phyloP scores from a whole-genome alignment of 2,888 invertebrate genomes.

The Euclidia mi region DNA sequence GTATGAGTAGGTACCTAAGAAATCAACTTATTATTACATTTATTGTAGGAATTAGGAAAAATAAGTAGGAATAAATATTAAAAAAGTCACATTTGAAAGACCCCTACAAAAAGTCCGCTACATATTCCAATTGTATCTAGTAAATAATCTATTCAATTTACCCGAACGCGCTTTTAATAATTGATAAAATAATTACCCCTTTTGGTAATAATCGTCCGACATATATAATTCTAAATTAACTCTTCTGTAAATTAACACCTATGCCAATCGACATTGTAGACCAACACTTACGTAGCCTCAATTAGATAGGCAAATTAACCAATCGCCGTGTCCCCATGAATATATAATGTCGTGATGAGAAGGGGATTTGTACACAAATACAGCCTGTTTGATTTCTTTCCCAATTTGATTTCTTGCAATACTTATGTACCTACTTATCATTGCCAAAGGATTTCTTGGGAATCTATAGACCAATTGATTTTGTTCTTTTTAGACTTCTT shows the following conservation, averaged over 20 bases:
- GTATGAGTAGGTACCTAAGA: no score
- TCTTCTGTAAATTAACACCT: conserved; percentile 57
- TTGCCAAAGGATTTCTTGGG: no score
- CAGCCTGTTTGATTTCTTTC: conserved; percentile 34
- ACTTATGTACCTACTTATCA: background rate
- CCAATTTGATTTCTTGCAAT: background rate
- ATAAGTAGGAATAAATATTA: no score
- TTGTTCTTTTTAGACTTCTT: no score
- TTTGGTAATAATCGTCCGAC: conserved; percentile 11
- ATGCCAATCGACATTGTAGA: conserved; percentile 38
- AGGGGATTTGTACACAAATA: conserved; percentile 22
- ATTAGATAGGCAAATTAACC: conserved; percentile 37
- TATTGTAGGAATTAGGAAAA: no score
- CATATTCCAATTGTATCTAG: conserved; percentile 4
- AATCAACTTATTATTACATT: no score
- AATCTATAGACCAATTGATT: no score
- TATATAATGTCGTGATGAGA: conserved; percentile 28
- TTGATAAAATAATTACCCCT: conserved; percentile 21
- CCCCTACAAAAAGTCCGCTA: background rate
- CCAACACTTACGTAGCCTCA: conserved; percentile 51
- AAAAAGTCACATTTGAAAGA: no score
- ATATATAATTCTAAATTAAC: conserved; percentile 54
- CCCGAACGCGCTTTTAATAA: conserved; percentile 10
- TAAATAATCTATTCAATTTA: conserved; percentile 1
- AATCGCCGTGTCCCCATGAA: conserved; percentile 33